Percentiles rank a stretch among this genome's conserved stretches.
Conservation (phyloP, 2,113 vertebrate species). For the Stigmatopora nigra region DNA sequence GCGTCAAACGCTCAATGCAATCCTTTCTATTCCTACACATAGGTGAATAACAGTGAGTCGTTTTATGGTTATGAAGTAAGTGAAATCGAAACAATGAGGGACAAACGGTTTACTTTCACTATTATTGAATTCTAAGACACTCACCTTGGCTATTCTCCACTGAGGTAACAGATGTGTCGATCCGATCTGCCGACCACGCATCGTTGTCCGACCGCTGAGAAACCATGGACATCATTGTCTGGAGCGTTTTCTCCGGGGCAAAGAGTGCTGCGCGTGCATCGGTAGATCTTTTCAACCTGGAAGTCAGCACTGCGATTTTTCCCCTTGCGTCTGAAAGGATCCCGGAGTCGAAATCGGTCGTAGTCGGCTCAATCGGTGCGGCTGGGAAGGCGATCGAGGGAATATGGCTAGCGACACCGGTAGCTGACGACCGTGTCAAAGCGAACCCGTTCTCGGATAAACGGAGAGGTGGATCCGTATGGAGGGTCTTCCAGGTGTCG, state of each 20-base stretch:
- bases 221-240: constrained; percentile 55
- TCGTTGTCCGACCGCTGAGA: constrained; percentile 51
- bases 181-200: constrained; percentile 48
- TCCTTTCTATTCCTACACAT: constrained; percentile 1
- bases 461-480: constrained; percentile 38
- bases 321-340: constrained; percentile 4
- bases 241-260: constrained; percentile 51
- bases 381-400: constrained; percentile 27
- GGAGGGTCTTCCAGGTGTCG: constrained; percentile 40
- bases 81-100: neutral
- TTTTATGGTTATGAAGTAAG: neutral
- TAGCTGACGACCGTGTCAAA: constrained; percentile 33
- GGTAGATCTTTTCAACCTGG: constrained; percentile 38
- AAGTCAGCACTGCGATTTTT: constrained; percentile 12
- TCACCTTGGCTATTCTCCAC: constrained; percentile 65
- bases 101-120: neutral
- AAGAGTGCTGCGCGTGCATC: constrained; percentile 39
- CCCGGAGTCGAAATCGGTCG: constrained; percentile 15
- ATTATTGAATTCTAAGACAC: constrained; percentile 14
- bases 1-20: constrained; percentile 45
- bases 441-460: constrained; percentile 33
- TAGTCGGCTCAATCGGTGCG: constrained; percentile 19
- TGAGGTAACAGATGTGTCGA: constrained; percentile 39
- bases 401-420: constrained; percentile 12
- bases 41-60: neutral